Evolutionary conservation across 2,797 vertebrate genomes (phyloP), one percentile per base, ranked within the genome.

Genomic region (Carcharodon carcharias): DNA sequence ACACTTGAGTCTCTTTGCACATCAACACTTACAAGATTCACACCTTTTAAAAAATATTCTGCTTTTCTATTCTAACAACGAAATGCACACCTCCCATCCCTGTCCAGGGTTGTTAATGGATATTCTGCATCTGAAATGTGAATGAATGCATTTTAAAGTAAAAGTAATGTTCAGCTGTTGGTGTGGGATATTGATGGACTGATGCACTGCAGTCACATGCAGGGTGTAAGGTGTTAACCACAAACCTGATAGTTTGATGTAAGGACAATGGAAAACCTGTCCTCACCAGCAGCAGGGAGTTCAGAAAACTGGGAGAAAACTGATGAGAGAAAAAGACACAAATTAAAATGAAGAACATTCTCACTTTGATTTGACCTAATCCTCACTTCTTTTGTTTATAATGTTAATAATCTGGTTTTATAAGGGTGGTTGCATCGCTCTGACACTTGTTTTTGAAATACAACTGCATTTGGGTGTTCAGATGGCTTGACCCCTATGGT

Each of bases 361-460:
- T 63, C 26, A 6, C 31, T n/a, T 14, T 65, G 91, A 16, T 93
- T 65, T 93, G 61, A 65, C n/a, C 9, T 65, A 23, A 65, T 23
- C 26, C 35, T 93, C 91, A 93, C 91, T 63, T 63, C 91, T 65
- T 65, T 93, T 93, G 61, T 93, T 40, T 6, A 65, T 92, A 61
- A 14, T 61, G 35, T 61, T 93, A 93, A 93, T 93, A 65, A 93
- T 63, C n/a, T 93, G 35, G 21, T 93, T 65, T 93, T 65, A 93
- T 7, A n/a, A 93, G 89, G 89, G 35, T 40, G n/a, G 56, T 65
- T 61, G 21, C 58, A 40, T 65, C 35, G 4, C 7, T 40, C 35
- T 65, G 31, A 93, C 61, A 40, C 28, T 54, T 28, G 4, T 8
- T 63, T 63, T 92, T 92, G 54, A 18, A n/a, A 6, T 92, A 21